phyloP scores from a whole-genome alignment of 1,140 invertebrate genomes.

The Zaprionus nigranus region DNA sequence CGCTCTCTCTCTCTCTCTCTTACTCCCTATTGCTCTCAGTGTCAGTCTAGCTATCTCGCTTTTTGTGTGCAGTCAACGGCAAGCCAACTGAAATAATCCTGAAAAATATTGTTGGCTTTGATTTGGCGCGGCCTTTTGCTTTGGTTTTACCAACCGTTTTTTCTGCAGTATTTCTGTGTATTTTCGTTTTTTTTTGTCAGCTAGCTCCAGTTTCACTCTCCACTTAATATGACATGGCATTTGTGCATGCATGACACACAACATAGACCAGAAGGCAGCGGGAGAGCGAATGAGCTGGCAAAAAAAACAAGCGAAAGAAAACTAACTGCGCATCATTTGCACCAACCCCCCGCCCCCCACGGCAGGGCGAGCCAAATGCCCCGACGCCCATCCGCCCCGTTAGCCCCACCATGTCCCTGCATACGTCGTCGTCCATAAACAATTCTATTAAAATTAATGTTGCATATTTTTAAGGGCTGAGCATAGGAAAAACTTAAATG shows the following conservation, averaged over 20 bases:
- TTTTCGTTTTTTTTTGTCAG: conserved; percentile 15
- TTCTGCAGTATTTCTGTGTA: conserved; percentile 1
- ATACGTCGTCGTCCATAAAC: conserved; percentile 59
- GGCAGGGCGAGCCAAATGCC: neutral
- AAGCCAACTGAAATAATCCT: conserved; percentile 82
- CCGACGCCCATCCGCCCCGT: neutral
- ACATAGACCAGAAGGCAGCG: conserved; percentile 20
- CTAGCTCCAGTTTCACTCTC: conserved; percentile 14
- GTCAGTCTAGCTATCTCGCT: conserved; percentile 7
- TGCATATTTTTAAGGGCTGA: conserved; percentile 68
- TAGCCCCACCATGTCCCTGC: neutral
- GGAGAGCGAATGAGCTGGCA: conserved; percentile 1
- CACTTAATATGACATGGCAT: conserved; percentile 74
- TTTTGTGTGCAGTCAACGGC: conserved; percentile 53
- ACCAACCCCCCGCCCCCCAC: too few species aligned
- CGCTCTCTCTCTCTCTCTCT: neutral
- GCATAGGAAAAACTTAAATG: conserved; percentile 62
- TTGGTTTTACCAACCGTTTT: conserved; percentile 36
- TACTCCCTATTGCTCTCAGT: neutral
- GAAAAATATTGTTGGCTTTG: conserved; percentile 82
- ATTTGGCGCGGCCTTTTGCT: conserved; percentile 69
- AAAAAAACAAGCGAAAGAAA: conserved; percentile 8
- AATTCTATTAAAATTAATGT: conserved; percentile 83
- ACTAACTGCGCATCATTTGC: conserved; percentile 54
- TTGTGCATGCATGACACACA: conserved; percentile 57